Evolutionary conservation across 35 echinoderm and acorn worm species (phyloP).

Genomic region (Ophioderma brevispina): DNA sequence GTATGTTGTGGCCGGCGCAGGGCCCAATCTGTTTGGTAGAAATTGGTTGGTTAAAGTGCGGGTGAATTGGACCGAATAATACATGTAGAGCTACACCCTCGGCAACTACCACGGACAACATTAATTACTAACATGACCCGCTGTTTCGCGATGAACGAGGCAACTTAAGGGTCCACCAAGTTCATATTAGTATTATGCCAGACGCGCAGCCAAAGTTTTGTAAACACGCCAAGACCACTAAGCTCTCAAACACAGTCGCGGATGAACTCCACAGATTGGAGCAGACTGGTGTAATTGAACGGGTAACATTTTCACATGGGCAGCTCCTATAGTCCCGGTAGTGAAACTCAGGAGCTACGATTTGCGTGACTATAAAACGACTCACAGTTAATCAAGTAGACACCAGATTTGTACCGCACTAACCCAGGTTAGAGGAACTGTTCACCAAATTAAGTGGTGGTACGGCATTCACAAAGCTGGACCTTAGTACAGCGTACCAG

Average conservation of each 20-base stretch:
- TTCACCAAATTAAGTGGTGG: constrained; percentile 39
- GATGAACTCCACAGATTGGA: not conserved
- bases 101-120: not conserved
- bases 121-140: not conserved
- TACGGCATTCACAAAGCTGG: constrained; percentile 42
- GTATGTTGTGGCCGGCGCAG: not conserved
- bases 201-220: not conserved
- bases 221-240: not conserved
- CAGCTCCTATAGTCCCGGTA: not conserved
- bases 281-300: not conserved
- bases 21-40: not conserved
- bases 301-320: not conserved
- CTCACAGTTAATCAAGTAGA: not conserved
- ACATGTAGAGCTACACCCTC: not conserved
- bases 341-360: not conserved
- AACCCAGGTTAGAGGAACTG: too few relatives aligned
- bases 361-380: not conserved
- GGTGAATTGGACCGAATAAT: not conserved
- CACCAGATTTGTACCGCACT: too few relatives aligned
- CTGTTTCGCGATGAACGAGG: not conserved
- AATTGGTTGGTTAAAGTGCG: not conserved
- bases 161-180: not conserved
- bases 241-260: not conserved
- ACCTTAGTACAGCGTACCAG: constrained; percentile 60
- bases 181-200: not conserved